Conservation (phyloP, 1,140 invertebrate species). For the Brachionus calyciflorus region DNA sequence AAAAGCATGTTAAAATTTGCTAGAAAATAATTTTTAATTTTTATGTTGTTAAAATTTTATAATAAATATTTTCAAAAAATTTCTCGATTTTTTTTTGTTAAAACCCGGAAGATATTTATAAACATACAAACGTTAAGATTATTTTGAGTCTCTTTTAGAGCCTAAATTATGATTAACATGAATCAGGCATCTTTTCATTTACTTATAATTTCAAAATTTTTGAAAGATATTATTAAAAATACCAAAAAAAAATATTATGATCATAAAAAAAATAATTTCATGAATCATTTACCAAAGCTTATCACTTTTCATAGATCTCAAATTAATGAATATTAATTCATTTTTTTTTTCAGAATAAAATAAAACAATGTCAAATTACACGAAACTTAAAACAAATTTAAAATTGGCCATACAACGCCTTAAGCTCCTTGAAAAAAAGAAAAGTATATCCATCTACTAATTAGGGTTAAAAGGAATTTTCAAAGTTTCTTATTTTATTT, state of each 20-base stretch:
- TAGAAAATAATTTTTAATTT: neutral
- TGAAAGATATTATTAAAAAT: constrained; percentile 19
- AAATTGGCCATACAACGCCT: constrained; percentile 84
- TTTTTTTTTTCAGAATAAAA: constrained; percentile 10
- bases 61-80: too few relatives aligned
- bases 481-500: neutral
- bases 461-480: neutral
- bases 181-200: too few relatives aligned
- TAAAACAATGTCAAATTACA: constrained; percentile 70
- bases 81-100: too few relatives aligned
- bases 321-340: neutral
- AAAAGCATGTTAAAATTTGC: constrained; percentile 4
- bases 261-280: neutral
- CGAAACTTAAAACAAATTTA: constrained; percentile 93
- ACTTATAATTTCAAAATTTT: constrained; percentile 25
- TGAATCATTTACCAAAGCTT: too few relatives aligned
- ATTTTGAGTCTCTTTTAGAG: neutral
- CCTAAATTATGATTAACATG: neutral
- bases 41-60: neutral
- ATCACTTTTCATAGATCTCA: too few relatives aligned
- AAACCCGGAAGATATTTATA: too few relatives aligned
- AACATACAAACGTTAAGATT: neutral
- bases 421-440: constrained; percentile 95
- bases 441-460: constrained; percentile 64
- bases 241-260: neutral